These are phyloP conservation scores for Pangasius larnaudii DNA, from an alignment of 2,797 vertebrate genomes.

Conservation along the genomic window DNA sequence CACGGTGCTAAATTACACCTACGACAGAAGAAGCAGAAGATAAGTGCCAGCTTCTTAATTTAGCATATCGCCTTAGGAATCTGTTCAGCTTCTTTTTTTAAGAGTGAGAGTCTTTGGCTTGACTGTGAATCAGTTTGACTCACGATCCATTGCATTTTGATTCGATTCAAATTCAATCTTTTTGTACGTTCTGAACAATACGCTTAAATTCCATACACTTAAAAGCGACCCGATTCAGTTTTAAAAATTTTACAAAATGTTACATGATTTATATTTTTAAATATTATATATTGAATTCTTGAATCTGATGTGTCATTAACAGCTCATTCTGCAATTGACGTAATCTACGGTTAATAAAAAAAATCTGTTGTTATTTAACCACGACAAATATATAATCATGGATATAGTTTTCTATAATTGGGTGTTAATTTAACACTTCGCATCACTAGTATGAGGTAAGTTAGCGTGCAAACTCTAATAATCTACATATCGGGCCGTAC, in stretches of 20 bases:
- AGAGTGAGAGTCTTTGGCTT: not conserved
- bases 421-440: not conserved
- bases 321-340: not conserved
- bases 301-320: not conserved
- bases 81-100: constrained; percentile 5
- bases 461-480: not conserved
- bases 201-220: not conserved
- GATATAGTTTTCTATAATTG: not conserved
- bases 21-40: not conserved
- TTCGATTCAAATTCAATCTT: not conserved
- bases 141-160: not conserved
- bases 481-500: not conserved
- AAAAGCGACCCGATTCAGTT: not conserved
- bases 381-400: not conserved
- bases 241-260: not conserved
- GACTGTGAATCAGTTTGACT: not conserved
- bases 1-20: constrained; percentile 34
- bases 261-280: not conserved
- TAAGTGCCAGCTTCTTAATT: constrained; percentile 33
- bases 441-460: not conserved
- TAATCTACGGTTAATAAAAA: not conserved
- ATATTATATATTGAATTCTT: not conserved
- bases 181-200: too few species aligned
- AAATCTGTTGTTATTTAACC: not conserved
- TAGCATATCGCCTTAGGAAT: constrained; percentile 9